phyloP scores from a whole-genome alignment of 1,140 invertebrate genomes.

The Uloborus diversus region DNA sequence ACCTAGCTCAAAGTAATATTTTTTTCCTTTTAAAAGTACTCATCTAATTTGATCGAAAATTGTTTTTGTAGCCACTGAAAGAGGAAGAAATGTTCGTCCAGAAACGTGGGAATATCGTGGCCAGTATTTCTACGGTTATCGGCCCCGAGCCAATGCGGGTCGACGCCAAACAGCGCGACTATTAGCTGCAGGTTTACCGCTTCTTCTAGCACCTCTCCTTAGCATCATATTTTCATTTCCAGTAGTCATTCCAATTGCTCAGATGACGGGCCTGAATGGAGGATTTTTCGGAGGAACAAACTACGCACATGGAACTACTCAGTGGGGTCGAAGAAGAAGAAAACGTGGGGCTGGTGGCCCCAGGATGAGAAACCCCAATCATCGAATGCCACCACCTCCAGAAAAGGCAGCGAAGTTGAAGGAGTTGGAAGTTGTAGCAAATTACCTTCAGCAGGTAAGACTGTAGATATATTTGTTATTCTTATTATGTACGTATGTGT shows the following conservation, averaged over 20 bases:
- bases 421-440: constrained; percentile 26
- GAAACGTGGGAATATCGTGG: constrained; percentile 55
- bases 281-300: not conserved
- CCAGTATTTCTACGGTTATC: constrained; percentile 49
- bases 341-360: not conserved
- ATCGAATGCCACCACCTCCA: not conserved
- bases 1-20: no score
- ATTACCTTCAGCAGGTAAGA: constrained; percentile 42
- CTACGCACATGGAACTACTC: not conserved
- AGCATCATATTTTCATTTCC: constrained; percentile 46
- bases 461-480: not conserved
- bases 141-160: constrained; percentile 2
- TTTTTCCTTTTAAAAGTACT: no score
- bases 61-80: constrained; percentile 17
- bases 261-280: not conserved
- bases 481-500: no score
- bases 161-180: constrained; percentile 5
- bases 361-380: not conserved
- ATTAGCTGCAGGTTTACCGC: constrained; percentile 42
- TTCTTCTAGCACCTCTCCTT: constrained; percentile 41
- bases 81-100: constrained; percentile 19
- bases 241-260: constrained; percentile 26
- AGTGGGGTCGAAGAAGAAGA: not conserved
- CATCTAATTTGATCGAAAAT: no score
- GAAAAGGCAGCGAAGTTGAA: constrained; percentile 13